phyloP scores from a whole-genome alignment of 2,113 vertebrate species.

The Ivindomyrus marchei region DNA sequence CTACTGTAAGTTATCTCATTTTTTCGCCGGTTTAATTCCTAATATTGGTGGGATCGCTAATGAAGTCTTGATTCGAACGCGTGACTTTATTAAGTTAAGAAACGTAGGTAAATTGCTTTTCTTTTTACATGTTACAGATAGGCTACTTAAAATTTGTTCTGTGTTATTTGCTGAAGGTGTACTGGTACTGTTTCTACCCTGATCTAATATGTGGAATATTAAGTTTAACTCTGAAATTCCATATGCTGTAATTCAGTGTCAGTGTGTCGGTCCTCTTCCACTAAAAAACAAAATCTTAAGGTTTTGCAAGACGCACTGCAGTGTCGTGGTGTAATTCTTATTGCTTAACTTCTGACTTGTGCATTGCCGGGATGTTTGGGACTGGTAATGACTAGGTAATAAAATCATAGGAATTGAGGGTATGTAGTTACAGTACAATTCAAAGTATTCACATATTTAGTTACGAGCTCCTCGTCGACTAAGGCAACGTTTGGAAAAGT shows the following conservation, averaged over 20 bases:
- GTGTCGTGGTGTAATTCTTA: background rate
- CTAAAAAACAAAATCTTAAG: background rate
- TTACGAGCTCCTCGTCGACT: background rate
- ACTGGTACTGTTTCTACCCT: background rate
- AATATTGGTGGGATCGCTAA: background rate
- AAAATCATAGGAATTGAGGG: background rate
- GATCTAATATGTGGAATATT: background rate
- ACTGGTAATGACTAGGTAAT: background rate
- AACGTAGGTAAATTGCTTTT: background rate
- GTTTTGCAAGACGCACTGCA: background rate
- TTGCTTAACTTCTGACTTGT: background rate
- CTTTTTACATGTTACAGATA: background rate
- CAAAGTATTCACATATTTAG: background rate
- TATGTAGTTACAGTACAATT: background rate
- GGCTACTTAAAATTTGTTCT: background rate
- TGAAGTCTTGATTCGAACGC: background rate
- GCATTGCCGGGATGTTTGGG: background rate
- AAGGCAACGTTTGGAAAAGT: background rate
- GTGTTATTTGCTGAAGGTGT: background rate
- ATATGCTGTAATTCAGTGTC: background rate
- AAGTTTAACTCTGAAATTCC: background rate
- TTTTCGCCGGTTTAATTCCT: background rate
- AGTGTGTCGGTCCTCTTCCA: background rate
- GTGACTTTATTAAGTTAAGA: background rate
- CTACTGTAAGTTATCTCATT: slow-evolving; percentile 58